These are phyloP conservation scores for Axea sp. DNA, from an alignment of 2,888 invertebrate genomes.

Conservation along the genomic window DNA sequence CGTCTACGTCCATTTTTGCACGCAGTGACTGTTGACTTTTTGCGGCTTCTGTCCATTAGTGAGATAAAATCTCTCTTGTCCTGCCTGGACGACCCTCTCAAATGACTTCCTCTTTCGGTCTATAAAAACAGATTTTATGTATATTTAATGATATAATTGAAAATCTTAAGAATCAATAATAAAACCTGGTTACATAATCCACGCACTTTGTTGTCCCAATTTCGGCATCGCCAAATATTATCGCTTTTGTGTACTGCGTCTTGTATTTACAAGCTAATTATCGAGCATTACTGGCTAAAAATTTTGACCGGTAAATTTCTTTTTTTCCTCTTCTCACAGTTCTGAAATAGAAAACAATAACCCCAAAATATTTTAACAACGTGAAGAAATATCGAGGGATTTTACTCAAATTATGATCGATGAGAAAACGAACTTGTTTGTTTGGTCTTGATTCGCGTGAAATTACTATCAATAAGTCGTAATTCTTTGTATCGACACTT, in stretches of 20 bases:
- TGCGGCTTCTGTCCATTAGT: slow-evolving; percentile 76
- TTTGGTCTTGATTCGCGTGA: too few species aligned
- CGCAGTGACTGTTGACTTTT: slow-evolving; percentile 72
- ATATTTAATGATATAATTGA: slow-evolving; percentile 55
- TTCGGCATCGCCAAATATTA: slow-evolving; percentile 5
- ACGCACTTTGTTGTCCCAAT: slow-evolving; percentile 5
- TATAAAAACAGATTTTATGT: slow-evolving; percentile 49
- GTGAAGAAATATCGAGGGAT: slow-evolving; percentile 10
- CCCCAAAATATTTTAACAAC: slow-evolving; percentile 1
- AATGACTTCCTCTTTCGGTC: slow-evolving; percentile 49
- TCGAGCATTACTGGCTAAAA: slow-evolving; percentile 40
- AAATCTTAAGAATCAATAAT: slow-evolving; percentile 42
- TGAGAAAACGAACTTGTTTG: slow-evolving; percentile 68
- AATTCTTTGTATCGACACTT: too few species aligned
- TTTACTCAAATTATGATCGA: slow-evolving; percentile 65
- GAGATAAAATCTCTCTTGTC: slow-evolving; percentile 74
- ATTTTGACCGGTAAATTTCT: slow-evolving; percentile 28
- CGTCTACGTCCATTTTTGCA: slow-evolving; percentile 60
- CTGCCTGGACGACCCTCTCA: slow-evolving; percentile 57
- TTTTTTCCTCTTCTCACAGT: slow-evolving; percentile 35
- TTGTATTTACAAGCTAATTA: slow-evolving; percentile 37
- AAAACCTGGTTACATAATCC: slow-evolving; percentile 11
- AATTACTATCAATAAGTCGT: too few species aligned
- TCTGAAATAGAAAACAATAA: slow-evolving; percentile 41
- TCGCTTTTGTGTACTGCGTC: slow-evolving; percentile 6